Evolutionary conservation across 2,888 invertebrate genomes (phyloP), one percentile per base, ranked within the genome.

Genomic region (Conops quadrifasciatus): DNA sequence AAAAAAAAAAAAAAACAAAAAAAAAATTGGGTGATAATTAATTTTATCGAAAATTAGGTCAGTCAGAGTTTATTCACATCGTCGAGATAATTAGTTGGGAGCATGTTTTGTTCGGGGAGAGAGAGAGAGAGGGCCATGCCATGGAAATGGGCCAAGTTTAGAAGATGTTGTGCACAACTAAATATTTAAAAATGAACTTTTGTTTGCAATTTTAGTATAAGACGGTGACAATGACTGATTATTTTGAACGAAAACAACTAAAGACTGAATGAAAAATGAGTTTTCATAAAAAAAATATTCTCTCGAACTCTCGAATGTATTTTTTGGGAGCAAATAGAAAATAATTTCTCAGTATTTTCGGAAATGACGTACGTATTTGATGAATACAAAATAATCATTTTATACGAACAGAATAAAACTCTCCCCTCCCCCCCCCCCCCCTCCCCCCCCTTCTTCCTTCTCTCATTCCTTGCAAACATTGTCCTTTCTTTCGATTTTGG

Each of bases 51-150:
- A 36, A 60, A 45, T 24, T 67, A 47, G 67, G 67, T 67, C 67
- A 67, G 36, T 28, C 21, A 24, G 47, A 59, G 67, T 67, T 59
- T 67, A 47, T 67, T 59, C 47, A 67, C 67, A 60, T 53, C 36
- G 26, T 13, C 2, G 21, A 53, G 9, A 21, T 53, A 21, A 53
- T 53, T 9, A 53, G 21, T 53, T 21, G 53, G n/a, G 2, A 19
- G 21, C 7, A 53, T 53, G 9, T 11, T n/a, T 19, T 21, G 21
- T n/a, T 2, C 21, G 53, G 21, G 11, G 9, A 21, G 21, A 53
- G 49, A 19, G 53, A 53, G 11, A 11, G 21, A 53, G 53, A 53
- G 11, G 19, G 36, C 5, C 5, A 36, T 7, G 36, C 4, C 36
- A 36, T 36, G 4, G 36, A 36, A 36, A 36, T 36, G 36, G 36